These are phyloP conservation scores for Mamestra brassicae DNA, from an alignment of 2,888 invertebrate genomes.

Conservation along the genomic window DNA sequence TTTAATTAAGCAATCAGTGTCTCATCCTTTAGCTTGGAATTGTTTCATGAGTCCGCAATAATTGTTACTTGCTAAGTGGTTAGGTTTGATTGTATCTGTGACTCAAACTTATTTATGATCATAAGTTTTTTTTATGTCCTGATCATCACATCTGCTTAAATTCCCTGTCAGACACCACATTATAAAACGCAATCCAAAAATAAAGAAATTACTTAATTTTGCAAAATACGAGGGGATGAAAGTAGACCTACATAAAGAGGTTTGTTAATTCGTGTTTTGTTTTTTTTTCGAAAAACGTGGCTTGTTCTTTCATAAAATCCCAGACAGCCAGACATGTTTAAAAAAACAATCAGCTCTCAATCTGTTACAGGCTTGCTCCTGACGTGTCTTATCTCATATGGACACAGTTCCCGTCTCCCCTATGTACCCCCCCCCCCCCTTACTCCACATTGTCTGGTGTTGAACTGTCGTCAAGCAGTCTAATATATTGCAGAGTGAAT, in stretches of 20 bases:
- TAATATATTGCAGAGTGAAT: constrained; percentile 46
- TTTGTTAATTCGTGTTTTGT: too few relatives aligned
- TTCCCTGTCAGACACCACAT: too few relatives aligned
- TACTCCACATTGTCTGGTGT: constrained; percentile 27
- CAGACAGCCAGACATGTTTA: constrained; percentile 1
- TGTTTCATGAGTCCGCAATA: background rate
- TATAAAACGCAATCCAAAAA: too few relatives aligned
- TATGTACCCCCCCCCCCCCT: background rate
- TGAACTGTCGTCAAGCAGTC: constrained; percentile 47
- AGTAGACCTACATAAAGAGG: too few relatives aligned
- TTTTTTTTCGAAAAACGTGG: background rate
- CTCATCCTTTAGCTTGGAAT: background rate
- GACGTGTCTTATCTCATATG: constrained; percentile 57
- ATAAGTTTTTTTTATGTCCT: too few relatives aligned
- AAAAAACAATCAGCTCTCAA: constrained; percentile 13
- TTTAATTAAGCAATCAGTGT: constrained; percentile 5
- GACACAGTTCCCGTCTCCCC: constrained; percentile 41
- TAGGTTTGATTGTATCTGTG: too few relatives aligned
- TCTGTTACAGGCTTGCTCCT: constrained; percentile 31
- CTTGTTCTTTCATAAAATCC: too few relatives aligned
- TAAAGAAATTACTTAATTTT: too few relatives aligned
- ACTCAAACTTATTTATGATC: too few relatives aligned
- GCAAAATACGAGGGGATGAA: too few relatives aligned
- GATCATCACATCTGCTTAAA: too few relatives aligned
- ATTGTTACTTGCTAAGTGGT: background rate